Conservation (phyloP, 35 echinoderm and acorn worm genomes). For the Apostichopus parvimensis region DNA sequence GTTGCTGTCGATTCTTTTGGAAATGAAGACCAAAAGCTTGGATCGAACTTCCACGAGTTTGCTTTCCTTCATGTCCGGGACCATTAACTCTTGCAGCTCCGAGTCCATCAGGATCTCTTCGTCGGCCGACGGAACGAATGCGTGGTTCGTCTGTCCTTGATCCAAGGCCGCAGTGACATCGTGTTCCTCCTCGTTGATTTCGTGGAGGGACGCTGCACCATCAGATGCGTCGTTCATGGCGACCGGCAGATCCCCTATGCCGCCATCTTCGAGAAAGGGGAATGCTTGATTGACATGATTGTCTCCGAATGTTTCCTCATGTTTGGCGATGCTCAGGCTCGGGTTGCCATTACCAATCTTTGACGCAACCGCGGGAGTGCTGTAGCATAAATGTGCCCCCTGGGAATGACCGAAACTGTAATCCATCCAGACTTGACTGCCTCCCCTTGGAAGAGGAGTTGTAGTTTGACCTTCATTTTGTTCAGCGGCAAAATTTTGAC, state of each 20-base stretch:
- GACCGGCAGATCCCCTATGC: neutral
- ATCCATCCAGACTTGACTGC: neutral
- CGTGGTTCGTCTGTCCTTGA: neutral
- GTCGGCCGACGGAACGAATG: neutral
- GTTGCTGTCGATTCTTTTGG: conserved; percentile 58
- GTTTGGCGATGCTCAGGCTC: too few relatives aligned
- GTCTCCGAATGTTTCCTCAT: too few relatives aligned
- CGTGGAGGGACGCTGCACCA: neutral
- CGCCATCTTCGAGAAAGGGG: too few relatives aligned
- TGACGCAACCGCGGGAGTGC: too few relatives aligned
- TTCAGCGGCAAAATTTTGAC: neutral
- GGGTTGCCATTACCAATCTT: too few relatives aligned
- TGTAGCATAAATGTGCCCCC: too few relatives aligned
- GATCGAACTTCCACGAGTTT: conserved; percentile 47
- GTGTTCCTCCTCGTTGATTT: neutral
- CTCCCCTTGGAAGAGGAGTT: neutral
- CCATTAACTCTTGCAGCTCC: conserved; percentile 22
- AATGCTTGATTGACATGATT: too few relatives aligned
- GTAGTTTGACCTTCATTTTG: neutral
- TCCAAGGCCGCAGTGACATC: neutral
- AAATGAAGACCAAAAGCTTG: conserved; percentile 86
- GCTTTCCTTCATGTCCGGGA: conserved; percentile 65
- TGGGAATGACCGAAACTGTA: too few relatives aligned
- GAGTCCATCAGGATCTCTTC: conserved; percentile 18
- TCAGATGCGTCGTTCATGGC: neutral